These are phyloP conservation scores for Nasonia giraulti DNA, from an alignment of 1,140 invertebrate genomes.

Conservation along the genomic window DNA sequence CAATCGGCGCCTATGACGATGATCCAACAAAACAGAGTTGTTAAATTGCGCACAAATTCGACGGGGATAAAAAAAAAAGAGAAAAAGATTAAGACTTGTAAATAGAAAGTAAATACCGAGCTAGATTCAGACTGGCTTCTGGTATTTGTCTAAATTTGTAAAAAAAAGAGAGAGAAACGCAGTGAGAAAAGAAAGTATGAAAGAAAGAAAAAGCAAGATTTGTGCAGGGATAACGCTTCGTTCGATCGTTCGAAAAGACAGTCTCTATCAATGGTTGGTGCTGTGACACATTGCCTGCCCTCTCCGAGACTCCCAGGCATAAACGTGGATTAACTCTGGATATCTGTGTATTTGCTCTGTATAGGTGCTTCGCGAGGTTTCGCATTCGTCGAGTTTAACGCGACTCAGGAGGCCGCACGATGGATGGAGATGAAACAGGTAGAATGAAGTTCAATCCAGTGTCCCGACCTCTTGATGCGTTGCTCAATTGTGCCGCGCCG, in stretches of 20 bases:
- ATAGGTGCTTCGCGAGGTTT: slow-evolving; percentile 92
- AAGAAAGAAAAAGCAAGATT: slow-evolving; percentile 40
- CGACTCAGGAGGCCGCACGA: slow-evolving; percentile 88
- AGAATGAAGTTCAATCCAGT: slow-evolving; percentile 75
- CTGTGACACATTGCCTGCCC: slow-evolving; percentile 74
- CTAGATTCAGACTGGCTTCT: slow-evolving; percentile 39
- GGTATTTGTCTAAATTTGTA: slow-evolving; percentile 25
- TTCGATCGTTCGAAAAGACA: slow-evolving; percentile 63
- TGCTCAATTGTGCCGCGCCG: slow-evolving; percentile 68
- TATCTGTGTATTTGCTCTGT: slow-evolving; percentile 78
- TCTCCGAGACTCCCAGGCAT: slow-evolving; percentile 73
- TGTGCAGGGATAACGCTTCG: slow-evolving; percentile 65
- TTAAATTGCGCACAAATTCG: slow-evolving; percentile 30
- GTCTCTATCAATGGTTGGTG: slow-evolving; percentile 73
- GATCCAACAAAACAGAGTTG: slow-evolving; percentile 24
- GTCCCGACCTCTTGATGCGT: slow-evolving; percentile 69
- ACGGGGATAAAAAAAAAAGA: slow-evolving; percentile 2
- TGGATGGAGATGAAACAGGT: slow-evolving; percentile 97
- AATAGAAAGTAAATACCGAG: slow-evolving; percentile 34
- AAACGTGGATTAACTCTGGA: slow-evolving; percentile 75
- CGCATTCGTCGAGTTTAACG: slow-evolving; percentile 97
- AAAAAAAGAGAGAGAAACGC: slow-evolving; percentile 42
- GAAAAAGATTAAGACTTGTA: slow-evolving; percentile 16
- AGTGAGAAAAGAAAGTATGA: slow-evolving; percentile 44
- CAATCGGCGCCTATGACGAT: slow-evolving; percentile 37